Percentiles rank a stretch among this genome's conserved stretches.
These are phyloP conservation scores for Trachelus iudaicus DNA, from an alignment of 2,888 invertebrate species.

Conservation along the genomic window DNA sequence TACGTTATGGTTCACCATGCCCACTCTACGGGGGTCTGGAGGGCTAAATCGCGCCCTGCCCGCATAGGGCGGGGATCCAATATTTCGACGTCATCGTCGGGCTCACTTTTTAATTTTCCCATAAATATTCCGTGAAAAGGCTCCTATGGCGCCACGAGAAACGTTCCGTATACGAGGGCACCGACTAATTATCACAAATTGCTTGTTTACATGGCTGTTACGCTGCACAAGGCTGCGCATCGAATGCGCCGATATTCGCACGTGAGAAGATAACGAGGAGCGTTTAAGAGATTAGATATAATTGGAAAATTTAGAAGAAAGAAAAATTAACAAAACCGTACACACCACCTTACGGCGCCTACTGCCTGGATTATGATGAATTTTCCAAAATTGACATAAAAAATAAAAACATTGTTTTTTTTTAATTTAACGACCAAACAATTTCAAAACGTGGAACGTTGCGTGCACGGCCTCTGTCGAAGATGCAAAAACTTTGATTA, in stretches of 20 bases:
- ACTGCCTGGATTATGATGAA: too few species aligned
- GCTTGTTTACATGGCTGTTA: constrained; percentile 13
- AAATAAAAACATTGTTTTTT: neutral
- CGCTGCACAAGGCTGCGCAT: neutral
- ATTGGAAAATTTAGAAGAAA: too few species aligned
- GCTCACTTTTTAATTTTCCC: constrained; percentile 34
- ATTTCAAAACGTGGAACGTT: too few species aligned
- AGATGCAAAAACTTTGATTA: neutral
- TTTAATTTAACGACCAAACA: neutral
- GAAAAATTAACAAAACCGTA: too few species aligned
- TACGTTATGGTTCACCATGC: neutral
- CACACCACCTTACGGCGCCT: too few species aligned
- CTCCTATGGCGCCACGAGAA: constrained; percentile 13
- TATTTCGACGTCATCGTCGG: constrained; percentile 35
- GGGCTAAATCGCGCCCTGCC: neutral
- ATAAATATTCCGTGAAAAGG: constrained; percentile 35
- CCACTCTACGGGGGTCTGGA: neutral
- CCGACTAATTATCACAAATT: constrained; percentile 16
- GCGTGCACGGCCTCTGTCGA: neutral
- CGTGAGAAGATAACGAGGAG: neutral
- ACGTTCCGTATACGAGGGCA: neutral
- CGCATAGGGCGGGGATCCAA: constrained; percentile 28
- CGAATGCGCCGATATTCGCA: neutral
- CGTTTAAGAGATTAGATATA: too few species aligned
- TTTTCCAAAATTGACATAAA: too few species aligned